Percentiles rank a stretch among this genome's conserved stretches.
These are phyloP conservation scores for Sebastes reedi DNA, from an alignment of 2,797 vertebrate species.

Conservation along the genomic window DNA sequence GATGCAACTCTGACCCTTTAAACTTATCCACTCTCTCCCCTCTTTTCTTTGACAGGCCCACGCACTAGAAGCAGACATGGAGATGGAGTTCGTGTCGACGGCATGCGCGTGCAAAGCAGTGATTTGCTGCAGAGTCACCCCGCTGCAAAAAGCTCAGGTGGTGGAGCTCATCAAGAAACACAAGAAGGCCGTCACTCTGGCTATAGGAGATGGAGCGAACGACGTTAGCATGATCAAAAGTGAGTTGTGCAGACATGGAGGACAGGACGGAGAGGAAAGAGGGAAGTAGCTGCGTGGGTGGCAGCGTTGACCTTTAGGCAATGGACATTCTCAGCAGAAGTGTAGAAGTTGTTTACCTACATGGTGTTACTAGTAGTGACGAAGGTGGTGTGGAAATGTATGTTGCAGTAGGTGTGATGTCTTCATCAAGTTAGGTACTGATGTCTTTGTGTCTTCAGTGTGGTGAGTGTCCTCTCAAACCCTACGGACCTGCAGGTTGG, in stretches of 20 bases:
- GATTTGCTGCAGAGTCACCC: conserved; percentile 96
- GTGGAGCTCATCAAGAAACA: conserved; percentile 95
- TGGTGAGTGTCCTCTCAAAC: not conserved
- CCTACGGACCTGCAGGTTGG: not conserved
- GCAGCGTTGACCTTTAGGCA: conserved; percentile 7
- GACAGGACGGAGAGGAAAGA: not conserved
- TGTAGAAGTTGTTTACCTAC: conserved; percentile 3
- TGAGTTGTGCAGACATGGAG: conserved; percentile 70
- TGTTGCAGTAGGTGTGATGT: conserved; percentile 29
- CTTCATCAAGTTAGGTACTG: conserved; percentile 5
- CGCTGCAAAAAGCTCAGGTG: conserved; percentile 95
- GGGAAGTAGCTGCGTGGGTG: conserved; percentile 13
- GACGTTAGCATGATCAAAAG: conserved; percentile 99
- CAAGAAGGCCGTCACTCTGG: conserved; percentile 94
- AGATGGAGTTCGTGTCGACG: conserved; percentile 89
- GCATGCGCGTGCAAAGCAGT: conserved; percentile 91
- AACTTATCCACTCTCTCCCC: not conserved
- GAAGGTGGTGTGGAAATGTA: conserved; percentile 27
- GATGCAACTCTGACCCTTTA: not conserved
- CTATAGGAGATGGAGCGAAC: conserved; percentile 94
- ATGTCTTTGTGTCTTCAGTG: not conserved
- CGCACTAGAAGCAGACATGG: conserved; percentile 93
- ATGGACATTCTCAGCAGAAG: conserved; percentile 41
- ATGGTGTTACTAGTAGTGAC: conserved; percentile 5
- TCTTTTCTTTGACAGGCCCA: conserved; percentile 83